A percentile compares a stretch with the other conserved stretches of the same genome.
Evolutionary conservation across 1,140 invertebrate species (phyloP).

Genomic region (Monomorium pharaonis): DNA sequence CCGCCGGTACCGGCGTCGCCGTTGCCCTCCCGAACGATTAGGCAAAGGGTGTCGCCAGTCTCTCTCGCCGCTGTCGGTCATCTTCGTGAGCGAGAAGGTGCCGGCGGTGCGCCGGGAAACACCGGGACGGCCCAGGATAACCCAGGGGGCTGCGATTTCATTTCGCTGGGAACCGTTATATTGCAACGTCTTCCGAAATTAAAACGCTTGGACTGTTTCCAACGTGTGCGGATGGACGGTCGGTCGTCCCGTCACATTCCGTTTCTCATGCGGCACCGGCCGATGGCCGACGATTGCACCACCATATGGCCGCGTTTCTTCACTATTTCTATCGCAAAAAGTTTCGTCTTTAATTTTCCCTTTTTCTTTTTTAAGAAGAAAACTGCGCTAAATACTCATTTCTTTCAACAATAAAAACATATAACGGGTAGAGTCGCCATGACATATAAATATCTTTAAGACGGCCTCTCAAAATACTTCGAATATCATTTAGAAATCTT

Average conservation of each 20-base stretch:
- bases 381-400: neutral
- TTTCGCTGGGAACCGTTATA: conserved; percentile 78
- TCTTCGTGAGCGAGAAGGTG: conserved; percentile 43
- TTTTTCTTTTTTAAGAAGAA: neutral
- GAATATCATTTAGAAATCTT: neutral
- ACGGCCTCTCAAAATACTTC: neutral
- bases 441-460: neutral
- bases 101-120: conserved; percentile 25
- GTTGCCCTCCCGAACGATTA: conserved; percentile 79
- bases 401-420: neutral
- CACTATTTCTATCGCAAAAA: neutral
- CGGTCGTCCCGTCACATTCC: neutral
- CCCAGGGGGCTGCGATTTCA: conserved; percentile 75
- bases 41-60: conserved; percentile 68
- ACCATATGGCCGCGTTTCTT: neutral
- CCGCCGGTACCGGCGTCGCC: conserved; percentile 27
- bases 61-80: neutral
- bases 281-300: conserved; percentile 1
- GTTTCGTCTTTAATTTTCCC: neutral
- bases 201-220: conserved; percentile 73
- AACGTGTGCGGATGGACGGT: conserved; percentile 46
- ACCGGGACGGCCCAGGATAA: conserved; percentile 17
- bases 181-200: conserved; percentile 79
- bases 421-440: neutral
- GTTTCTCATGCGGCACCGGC: conserved; percentile 61